Base-by-base conservation (phyloP, 2,888 invertebrate genomes). In the Gymnosoma rotundatum region DNA sequence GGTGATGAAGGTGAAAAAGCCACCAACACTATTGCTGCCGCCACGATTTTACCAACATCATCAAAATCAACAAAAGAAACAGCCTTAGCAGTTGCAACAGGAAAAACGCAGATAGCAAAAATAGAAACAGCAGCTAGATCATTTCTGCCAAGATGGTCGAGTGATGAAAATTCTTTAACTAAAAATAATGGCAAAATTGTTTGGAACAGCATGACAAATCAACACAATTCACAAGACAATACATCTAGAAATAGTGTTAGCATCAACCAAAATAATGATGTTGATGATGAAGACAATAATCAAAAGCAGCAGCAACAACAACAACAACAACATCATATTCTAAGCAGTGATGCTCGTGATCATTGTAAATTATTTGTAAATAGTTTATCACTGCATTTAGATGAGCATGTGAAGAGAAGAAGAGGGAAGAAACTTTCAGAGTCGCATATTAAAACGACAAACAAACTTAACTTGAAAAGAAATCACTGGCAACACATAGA, bases 201-300 rank as follows among this genome's bases (percentile, higher is more conserved):
- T 81, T 69, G 81, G 78, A 84, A 82, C 86, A 87, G 86, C 86
- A 88, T 87, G 87, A 87, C 83, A 88, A 87, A 87, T 87, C 86
- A 86, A 83, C 78, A 83, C 79, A 85, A 85, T 82, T 63, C 80
- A 70, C 67, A 72, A 70, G 72, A 81, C 80, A 79, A 80, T 78
- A 83, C 86, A 83, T 80, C 78, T 50, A 81, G 75, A 66, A 70
- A 72, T 70, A 79, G 75, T 80, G 67, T 80, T 73, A 83, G 80
- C 76, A 80, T 67, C 70, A 80, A 45, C 20, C 58, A 42, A 67
- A 69, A 78, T 79, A 60, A 73, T 67, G 52, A 67, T 63, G 60
- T 72, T 75, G 61, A 78, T 58, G 63, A 73, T 56, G 66, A 70
- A 48, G 72, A 69, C 18, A 38, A 38, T 25, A 21, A 21, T 36